phyloP scores from a whole-genome alignment of 2,797 vertebrate species.

The Zenarchopterus dispar region DNA sequence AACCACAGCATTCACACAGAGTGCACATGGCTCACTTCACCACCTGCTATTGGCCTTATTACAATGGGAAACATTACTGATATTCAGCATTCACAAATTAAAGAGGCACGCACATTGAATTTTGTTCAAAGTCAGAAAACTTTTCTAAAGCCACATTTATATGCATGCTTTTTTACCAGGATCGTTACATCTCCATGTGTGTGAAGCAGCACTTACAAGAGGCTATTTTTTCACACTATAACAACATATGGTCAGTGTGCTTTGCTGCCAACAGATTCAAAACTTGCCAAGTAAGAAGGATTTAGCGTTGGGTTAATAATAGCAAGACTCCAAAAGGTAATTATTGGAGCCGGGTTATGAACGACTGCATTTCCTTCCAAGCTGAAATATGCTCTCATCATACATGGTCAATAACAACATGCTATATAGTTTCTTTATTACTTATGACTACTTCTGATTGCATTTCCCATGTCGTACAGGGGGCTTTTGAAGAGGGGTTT shows the following conservation, averaged over 20 bases:
- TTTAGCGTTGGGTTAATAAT: constrained; percentile 43
- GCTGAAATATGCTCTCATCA: constrained; percentile 63
- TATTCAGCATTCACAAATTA: constrained; percentile 46
- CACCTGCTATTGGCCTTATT: constrained; percentile 72
- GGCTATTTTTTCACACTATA: constrained; percentile 8
- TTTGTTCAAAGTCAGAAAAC: constrained; percentile 14
- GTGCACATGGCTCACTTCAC: constrained; percentile 66
- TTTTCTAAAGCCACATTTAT: no score
- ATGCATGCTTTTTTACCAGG: no score
- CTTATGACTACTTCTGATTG: constrained; percentile 55
- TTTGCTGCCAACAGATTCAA: constrained; percentile 24
- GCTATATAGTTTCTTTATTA: constrained; percentile 47
- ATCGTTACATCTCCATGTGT: neutral
- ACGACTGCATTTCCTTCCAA: constrained; percentile 38
- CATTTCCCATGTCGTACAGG: constrained; percentile 70
- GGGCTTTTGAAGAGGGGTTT: constrained; percentile 54
- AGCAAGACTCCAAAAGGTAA: constrained; percentile 4
- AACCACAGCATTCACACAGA: constrained; percentile 78
- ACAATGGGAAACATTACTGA: constrained; percentile 64
- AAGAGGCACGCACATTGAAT: constrained; percentile 23
- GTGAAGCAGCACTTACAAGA: neutral
- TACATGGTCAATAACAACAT: constrained; percentile 38
- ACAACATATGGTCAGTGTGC: constrained; percentile 5
- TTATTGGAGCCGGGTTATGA: constrained; percentile 47
- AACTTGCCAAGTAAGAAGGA: constrained; percentile 24